A percentile compares a stretch with the other conserved stretches of the same genome.
These are phyloP conservation scores for Sceloporus tristichus DNA, from an alignment of 2,113 vertebrate genomes.

Conservation along the genomic window DNA sequence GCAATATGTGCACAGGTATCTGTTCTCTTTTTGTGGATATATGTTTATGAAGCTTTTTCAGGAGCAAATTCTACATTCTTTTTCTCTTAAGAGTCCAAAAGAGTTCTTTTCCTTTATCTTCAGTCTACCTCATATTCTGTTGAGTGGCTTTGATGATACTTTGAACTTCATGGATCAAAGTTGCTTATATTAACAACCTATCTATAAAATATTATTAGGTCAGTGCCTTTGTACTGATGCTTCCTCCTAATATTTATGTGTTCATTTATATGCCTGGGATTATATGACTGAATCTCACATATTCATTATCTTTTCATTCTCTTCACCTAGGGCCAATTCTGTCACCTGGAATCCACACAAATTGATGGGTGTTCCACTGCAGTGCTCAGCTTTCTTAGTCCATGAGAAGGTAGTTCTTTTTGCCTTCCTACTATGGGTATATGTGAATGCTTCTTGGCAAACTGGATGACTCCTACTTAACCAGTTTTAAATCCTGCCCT, in stretches of 20 bases:
- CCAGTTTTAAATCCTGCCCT: not conserved
- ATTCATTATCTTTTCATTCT: not conserved
- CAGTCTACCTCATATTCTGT: not conserved
- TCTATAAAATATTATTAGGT: not conserved
- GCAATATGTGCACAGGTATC: not conserved
- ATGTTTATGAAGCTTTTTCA: not conserved
- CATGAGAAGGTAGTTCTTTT: conserved; percentile 70
- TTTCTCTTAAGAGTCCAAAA: not conserved
- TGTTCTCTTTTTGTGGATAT: not conserved
- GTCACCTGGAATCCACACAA: conserved; percentile 85
- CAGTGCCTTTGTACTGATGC: not conserved
- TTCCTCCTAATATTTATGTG: not conserved
- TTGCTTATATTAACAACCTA: not conserved
- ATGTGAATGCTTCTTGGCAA: not conserved
- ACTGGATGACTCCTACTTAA: not conserved
- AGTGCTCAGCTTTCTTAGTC: conserved; percentile 79
- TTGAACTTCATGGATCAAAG: not conserved
- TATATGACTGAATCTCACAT: not conserved
- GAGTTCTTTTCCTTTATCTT: not conserved
- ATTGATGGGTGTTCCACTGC: conserved; percentile 77
- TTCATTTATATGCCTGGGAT: not conserved
- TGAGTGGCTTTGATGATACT: not conserved
- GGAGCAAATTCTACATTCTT: not conserved
- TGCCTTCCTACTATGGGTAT: not conserved
- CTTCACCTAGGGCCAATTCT: conserved; percentile 71